Percentiles rank a stretch among this genome's conserved stretches.
phyloP scores from a whole-genome alignment of 2,888 invertebrate genomes.

The Agrotis ipsilon region DNA sequence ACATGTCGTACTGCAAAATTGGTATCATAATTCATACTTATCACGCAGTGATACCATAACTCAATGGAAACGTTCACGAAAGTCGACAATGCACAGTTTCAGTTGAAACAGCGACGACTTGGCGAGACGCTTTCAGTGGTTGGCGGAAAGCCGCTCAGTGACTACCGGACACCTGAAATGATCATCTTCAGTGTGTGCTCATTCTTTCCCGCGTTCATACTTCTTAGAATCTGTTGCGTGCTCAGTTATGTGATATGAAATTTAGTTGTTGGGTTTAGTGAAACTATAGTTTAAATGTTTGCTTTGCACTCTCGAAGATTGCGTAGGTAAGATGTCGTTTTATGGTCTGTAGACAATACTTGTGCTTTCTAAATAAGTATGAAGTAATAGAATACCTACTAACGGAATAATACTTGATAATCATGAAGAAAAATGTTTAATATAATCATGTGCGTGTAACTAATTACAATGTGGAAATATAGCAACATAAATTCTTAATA shows the following conservation, averaged over 20 bases:
- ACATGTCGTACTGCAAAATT: conserved; percentile 18
- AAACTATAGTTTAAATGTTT: conserved; percentile 85
- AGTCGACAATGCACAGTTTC: conserved; percentile 76
- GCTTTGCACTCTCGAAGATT: conserved; percentile 82
- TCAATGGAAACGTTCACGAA: conserved; percentile 77
- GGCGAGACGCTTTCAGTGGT: conserved; percentile 79
- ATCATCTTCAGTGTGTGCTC: conserved; percentile 61
- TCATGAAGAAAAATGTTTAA: no score
- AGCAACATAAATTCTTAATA: not conserved
- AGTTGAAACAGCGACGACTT: conserved; percentile 72
- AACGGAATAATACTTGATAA: conserved; percentile 7
- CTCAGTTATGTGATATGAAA: conserved; percentile 72
- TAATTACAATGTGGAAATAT: conserved; percentile 1
- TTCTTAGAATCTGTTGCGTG: conserved; percentile 70
- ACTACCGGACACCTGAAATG: conserved; percentile 66
- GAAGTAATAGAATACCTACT: conserved; percentile 5
- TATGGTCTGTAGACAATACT: conserved; percentile 59
- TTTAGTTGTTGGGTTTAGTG: conserved; percentile 78
- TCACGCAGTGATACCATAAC: conserved; percentile 24
- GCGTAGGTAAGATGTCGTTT: conserved; percentile 82
- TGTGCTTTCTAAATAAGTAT: conserved; percentile 56
- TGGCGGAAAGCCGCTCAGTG: conserved; percentile 72
- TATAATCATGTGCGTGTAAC: no score
- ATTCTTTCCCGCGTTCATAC: conserved; percentile 63
- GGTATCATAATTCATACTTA: conserved; percentile 15